Percentiles rank a stretch among this genome's conserved stretches.
phyloP scores from a whole-genome alignment of 1,140 invertebrate species.

The Ceratoteleas bidentatus region DNA sequence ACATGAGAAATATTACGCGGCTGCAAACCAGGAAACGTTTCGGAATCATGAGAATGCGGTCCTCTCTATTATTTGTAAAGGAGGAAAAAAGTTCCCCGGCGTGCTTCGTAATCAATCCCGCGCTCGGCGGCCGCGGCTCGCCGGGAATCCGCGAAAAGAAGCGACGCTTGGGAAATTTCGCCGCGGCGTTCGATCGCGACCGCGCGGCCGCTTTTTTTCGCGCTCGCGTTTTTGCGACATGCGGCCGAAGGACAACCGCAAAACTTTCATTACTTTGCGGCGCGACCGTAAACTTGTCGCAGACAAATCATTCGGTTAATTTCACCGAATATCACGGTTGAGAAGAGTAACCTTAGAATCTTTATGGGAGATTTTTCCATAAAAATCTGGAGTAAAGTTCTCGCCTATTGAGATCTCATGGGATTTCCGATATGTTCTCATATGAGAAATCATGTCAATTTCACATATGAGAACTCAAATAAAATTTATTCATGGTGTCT shows the following conservation, averaged over 20 bases:
- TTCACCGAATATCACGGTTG: too few species aligned
- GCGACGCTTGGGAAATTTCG: constrained; percentile 48
- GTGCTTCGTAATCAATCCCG: constrained; percentile 48
- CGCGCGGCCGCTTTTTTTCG: constrained; percentile 25
- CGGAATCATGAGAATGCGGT: constrained; percentile 62
- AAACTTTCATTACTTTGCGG: constrained; percentile 15
- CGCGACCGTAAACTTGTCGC: constrained; percentile 10
- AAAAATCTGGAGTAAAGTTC: too few species aligned
- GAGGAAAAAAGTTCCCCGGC: constrained; percentile 27
- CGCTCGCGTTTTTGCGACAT: background rate
- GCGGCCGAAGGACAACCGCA: too few species aligned
- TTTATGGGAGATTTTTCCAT: too few species aligned
- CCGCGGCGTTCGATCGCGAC: constrained; percentile 32
- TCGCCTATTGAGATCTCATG: too few species aligned
- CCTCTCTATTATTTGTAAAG: constrained; percentile 52
- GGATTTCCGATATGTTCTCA: too few species aligned
- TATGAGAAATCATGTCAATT: too few species aligned
- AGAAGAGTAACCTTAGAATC: too few species aligned
- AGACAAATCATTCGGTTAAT: too few species aligned
- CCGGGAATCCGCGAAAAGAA: constrained; percentile 45
- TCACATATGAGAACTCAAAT: too few species aligned
- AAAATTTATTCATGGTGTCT: too few species aligned
- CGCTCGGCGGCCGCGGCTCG: constrained; percentile 8
- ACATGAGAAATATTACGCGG: constrained; percentile 52
- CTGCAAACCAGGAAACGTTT: constrained; percentile 52